Percentiles rank a stretch among this genome's conserved stretches.
Evolutionary conservation across 1,140 invertebrate genomes (phyloP).

Genomic region (Ceratina japonica): DNA sequence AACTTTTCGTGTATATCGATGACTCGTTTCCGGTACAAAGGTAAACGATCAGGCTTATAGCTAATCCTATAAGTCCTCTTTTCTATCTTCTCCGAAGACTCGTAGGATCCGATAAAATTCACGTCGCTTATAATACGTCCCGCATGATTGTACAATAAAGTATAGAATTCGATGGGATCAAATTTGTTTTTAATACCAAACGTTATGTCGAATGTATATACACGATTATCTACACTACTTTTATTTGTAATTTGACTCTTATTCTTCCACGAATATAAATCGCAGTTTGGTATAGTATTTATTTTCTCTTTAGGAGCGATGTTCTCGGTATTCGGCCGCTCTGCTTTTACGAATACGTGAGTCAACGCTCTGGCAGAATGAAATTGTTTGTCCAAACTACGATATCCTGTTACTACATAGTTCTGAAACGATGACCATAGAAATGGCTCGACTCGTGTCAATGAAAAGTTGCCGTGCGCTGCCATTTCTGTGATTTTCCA

Average conservation of each 20-base stretch:
- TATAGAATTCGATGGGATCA: conserved; percentile 65
- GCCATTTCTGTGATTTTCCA: conserved; percentile 84
- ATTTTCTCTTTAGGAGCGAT: conserved; percentile 53
- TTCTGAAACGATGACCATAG: conserved; percentile 67
- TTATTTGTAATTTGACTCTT: conserved; percentile 10
- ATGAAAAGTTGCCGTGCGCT: conserved; percentile 78
- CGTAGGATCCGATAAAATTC: conserved; percentile 67
- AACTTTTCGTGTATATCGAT: conserved; percentile 75
- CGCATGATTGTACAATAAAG: conserved; percentile 70
- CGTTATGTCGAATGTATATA: conserved; percentile 74
- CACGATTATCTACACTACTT: conserved; percentile 49
- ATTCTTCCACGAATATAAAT: conserved; percentile 51
- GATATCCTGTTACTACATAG: conserved; percentile 79
- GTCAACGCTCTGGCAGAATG: conserved; percentile 77
- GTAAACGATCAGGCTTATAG: conserved; percentile 72
- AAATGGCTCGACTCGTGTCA: conserved; percentile 78
- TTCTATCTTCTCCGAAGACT: conserved; percentile 62
- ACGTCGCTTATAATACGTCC: conserved; percentile 72
- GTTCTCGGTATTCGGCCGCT: conserved; percentile 45
- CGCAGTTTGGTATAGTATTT: conserved; percentile 3
- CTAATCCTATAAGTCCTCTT: conserved; percentile 75
- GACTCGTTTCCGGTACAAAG: conserved; percentile 72
- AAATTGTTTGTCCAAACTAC: conserved; percentile 81
- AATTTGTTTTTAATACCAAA: conserved; percentile 64
- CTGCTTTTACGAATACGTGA: conserved; percentile 76